These are phyloP conservation scores for Ceratina calcarata DNA, from an alignment of 1,140 invertebrate genomes.

Conservation along the genomic window DNA sequence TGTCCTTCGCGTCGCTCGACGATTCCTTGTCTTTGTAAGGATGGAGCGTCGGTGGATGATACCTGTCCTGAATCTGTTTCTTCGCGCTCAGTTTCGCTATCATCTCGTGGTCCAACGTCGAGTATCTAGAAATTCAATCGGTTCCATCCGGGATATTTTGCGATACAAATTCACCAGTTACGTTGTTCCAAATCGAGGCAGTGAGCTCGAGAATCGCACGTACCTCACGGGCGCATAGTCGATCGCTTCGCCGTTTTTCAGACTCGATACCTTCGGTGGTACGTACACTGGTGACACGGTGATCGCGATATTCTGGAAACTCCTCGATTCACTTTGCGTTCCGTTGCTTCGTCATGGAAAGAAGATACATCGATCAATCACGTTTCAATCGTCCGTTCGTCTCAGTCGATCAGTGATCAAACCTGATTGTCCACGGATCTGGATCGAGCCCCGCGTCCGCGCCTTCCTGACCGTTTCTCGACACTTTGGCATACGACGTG, in stretches of 20 bases:
- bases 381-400: not conserved
- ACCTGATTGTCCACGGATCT: conserved; percentile 58
- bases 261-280: conserved; percentile 49
- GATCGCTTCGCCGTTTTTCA: conserved; percentile 70
- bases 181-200: no score
- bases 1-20: conserved; percentile 33
- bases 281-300: conserved; percentile 70
- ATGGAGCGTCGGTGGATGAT: conserved; percentile 66
- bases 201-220: not conserved
- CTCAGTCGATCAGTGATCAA: not conserved
- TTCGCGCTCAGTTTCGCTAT: conserved; percentile 62
- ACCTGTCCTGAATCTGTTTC: conserved; percentile 71
- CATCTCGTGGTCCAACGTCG: conserved; percentile 68
- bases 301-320: conserved; percentile 63
- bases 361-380: not conserved
- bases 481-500: conserved; percentile 72
- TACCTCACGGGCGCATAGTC: conserved; percentile 68
- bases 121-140: conserved; percentile 61
- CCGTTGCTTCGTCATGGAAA: conserved; percentile 5
- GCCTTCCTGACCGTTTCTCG: conserved; percentile 67
- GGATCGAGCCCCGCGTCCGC: conserved; percentile 19
- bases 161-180: no score
- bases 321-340: conserved; percentile 46
- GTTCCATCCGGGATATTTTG: not conserved
- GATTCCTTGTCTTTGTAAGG: conserved; percentile 59